phyloP scores from a whole-genome alignment of 2,113 vertebrate genomes.

The Micronycteris hirsuta region DNA sequence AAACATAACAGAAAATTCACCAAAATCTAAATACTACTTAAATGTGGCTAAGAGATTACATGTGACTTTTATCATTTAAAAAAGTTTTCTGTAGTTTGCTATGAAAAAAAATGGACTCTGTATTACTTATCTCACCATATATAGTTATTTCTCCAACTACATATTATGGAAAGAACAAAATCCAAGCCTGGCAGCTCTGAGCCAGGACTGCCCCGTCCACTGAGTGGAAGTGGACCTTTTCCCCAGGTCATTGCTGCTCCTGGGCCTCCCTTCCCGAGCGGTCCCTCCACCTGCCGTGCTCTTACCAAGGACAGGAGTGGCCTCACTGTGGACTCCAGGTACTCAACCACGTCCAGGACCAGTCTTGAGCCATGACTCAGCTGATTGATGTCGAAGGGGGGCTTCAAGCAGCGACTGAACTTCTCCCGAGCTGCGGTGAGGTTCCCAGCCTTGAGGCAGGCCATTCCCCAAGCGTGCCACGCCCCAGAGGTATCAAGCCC shows the following conservation, averaged over 20 bases:
- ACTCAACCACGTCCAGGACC: slow-evolving; percentile 92
- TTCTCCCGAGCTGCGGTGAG: slow-evolving; percentile 91
- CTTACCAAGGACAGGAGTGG: slow-evolving; percentile 84
- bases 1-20: not conserved
- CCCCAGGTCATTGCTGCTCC: not conserved
- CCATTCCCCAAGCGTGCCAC: slow-evolving; percentile 98
- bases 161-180: not conserved
- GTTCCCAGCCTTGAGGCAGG: slow-evolving; percentile 92
- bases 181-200: not conserved
- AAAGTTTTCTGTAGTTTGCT: not conserved
- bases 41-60: not conserved
- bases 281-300: not conserved
- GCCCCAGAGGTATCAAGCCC: slow-evolving; percentile 92
- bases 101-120: not conserved
- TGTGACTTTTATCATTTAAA: not conserved
- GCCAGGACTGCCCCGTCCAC: not conserved
- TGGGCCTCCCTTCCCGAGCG: not conserved
- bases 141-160: not conserved
- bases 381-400: slow-evolving; percentile 93
- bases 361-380: slow-evolving; percentile 86
- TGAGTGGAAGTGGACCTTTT: not conserved
- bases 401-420: slow-evolving; percentile 91
- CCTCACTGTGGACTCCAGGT: slow-evolving; percentile 89
- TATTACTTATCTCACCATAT: not conserved
- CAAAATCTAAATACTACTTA: not conserved